These are phyloP conservation scores for Pedionomus torquatus DNA, from an alignment of 2,113 vertebrate species.

Conservation along the genomic window DNA sequence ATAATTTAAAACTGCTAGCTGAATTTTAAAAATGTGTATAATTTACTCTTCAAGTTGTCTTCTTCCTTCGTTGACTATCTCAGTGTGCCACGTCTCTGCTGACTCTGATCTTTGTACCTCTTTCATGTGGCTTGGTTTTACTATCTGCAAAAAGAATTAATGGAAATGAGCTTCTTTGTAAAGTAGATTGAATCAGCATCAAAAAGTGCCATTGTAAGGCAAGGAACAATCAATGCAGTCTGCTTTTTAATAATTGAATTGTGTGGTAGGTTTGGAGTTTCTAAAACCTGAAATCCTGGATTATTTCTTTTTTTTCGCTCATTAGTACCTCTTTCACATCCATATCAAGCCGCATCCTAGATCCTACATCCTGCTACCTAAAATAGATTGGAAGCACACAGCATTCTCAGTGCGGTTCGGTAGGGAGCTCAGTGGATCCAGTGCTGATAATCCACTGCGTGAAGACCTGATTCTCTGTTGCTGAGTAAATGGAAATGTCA, in stretches of 20 bases:
- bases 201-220: not conserved
- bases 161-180: not conserved
- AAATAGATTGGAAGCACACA: not conserved
- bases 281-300: not conserved
- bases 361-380: not conserved
- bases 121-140: conserved; percentile 15
- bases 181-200: not conserved
- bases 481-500: not conserved
- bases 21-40: not conserved
- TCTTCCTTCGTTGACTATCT: not conserved
- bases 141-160: not conserved
- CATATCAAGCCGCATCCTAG: not conserved
- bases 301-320: not conserved
- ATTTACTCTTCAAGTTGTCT: not conserved
- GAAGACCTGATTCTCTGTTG: not conserved
- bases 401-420: not conserved
- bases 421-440: not conserved
- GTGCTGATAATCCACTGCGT: not conserved
- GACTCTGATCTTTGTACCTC: not conserved
- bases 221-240: not conserved
- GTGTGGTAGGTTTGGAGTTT: not conserved
- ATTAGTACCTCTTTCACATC: not conserved
- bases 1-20: not conserved
- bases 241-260: not conserved
- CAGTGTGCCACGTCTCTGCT: not conserved